These are phyloP conservation scores for Caranx ignobilis DNA, from an alignment of 2,113 vertebrate genomes.

Conservation along the genomic window DNA sequence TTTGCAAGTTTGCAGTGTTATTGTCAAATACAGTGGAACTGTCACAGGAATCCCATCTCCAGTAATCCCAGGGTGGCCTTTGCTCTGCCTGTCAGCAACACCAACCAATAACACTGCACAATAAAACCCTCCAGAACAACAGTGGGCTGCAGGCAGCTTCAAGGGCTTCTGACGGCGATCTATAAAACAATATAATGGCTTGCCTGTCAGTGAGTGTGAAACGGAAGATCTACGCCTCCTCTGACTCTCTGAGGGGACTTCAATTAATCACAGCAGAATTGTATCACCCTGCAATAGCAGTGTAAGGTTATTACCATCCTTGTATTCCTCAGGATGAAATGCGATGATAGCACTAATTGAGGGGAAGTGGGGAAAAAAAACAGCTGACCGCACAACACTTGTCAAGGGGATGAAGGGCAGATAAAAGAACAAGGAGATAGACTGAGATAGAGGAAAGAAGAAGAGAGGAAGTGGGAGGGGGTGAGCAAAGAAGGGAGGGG, in stretches of 20 bases:
- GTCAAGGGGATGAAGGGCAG: constrained; percentile 77
- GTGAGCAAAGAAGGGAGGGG: not conserved
- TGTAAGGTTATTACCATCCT: constrained; percentile 81
- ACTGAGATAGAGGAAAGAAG: constrained; percentile 18
- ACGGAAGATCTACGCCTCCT: constrained; percentile 83
- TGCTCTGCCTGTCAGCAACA: constrained; percentile 83
- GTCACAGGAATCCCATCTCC: constrained; percentile 74
- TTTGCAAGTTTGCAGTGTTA: constrained; percentile 52
- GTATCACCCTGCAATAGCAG: constrained; percentile 80
- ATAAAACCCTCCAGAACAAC: constrained; percentile 84
- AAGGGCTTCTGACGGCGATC: constrained; percentile 84
- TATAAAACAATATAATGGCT: constrained; percentile 87
- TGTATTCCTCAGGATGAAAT: constrained; percentile 80
- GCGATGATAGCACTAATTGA: constrained; percentile 84
- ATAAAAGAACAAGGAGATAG: constrained; percentile 60
- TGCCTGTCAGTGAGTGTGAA: constrained; percentile 83
- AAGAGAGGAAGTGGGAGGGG: not conserved
- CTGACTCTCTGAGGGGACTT: constrained; percentile 80
- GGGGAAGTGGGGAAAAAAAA: constrained; percentile 44
- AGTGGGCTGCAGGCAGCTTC: constrained; percentile 79
- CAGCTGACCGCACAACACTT: constrained; percentile 75
- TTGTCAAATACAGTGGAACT: constrained; percentile 64
- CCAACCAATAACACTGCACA: constrained; percentile 83
- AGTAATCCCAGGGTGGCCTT: constrained; percentile 78
- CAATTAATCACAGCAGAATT: constrained; percentile 86